Percentiles rank a stretch among this genome's conserved stretches.
Conservation (phyloP, 2,797 vertebrate species). For the Rhynchotus rufescens region DNA sequence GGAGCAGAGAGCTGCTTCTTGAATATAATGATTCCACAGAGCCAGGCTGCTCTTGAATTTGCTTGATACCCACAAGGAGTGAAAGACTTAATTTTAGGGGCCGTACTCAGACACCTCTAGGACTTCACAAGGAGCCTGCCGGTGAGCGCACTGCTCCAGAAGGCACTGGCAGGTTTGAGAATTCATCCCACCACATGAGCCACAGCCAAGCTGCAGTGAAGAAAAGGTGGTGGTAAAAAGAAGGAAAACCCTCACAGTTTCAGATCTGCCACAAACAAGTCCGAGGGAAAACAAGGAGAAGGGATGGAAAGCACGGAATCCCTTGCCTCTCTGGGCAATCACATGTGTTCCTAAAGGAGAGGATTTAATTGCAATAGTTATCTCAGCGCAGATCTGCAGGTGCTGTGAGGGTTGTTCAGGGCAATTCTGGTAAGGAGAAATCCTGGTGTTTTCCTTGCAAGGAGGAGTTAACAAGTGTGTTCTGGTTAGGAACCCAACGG, state of each 20-base stretch:
- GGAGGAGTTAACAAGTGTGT: neutral
- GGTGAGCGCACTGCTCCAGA: neutral
- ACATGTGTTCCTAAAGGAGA: neutral
- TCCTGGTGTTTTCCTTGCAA: neutral
- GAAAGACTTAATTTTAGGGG: neutral
- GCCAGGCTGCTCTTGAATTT: neutral
- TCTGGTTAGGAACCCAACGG: neutral
- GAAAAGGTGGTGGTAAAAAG: neutral
- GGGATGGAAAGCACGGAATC: neutral
- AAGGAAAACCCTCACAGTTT: neutral
- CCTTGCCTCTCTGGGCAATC: neutral
- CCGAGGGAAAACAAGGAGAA: neutral
- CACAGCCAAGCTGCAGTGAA: neutral
- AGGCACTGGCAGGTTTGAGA: neutral
- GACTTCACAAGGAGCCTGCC: neutral
- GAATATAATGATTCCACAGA: constrained; percentile 1
- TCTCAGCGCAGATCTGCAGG: neutral
- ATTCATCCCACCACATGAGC: neutral
- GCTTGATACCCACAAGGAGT: neutral
- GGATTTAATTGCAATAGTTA: constrained; percentile 42
- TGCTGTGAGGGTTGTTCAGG: neutral
- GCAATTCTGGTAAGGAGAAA: neutral
- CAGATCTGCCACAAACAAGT: neutral
- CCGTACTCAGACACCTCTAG: neutral
- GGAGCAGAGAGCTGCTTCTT: neutral